Evolutionary conservation across 1,140 invertebrate species (phyloP), one percentile per base, ranked within the genome.

Genomic region (Penaeus chinensis): DNA sequence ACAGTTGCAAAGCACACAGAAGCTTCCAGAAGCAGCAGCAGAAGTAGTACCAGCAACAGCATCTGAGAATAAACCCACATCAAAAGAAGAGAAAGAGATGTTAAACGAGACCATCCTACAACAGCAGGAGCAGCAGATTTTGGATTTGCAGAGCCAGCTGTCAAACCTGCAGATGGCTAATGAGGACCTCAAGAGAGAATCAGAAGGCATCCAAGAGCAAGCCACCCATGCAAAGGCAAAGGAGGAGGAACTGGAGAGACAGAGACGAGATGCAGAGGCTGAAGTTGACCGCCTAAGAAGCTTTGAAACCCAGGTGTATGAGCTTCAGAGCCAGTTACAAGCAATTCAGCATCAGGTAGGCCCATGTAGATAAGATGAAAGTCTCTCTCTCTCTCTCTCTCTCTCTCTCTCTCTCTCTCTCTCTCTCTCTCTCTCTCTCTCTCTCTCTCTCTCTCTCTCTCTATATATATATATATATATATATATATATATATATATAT

Each of bases 301-400:
- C 47, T 85, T 86, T 61, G 89, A 89, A 80, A 89, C 89, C 54
- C 89, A 89, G 47, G 89, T 89, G 16, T 86, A 86, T 60, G 89
- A 89, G 69, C 81, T 90, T 62, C 90, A 90, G 74, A 84, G 88
- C 66, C 84, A 90, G 78, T 62, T 90, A 27, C 90, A 89, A 66
- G 82, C 85, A 24, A 78, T 90, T 42, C 87, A 89, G 69, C 85
- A 90, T 71, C 90, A 90, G 85, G 90, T 89, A 78, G 76, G 60
- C 54, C 47, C 11, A 10, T 16, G 54, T 8, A 2, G 47, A 47
- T 47, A 5, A 13, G 47, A 47, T 47, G 47, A 47, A 10, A 10
- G 7, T 47, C 47, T 47, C 47, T 47, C 5, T 47, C 47, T 47
- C 47, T 47, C 1, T 47, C 54, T 54, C 8, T 5, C 8, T 54